A percentile compares a stretch with the other conserved stretches of the same genome.
These are phyloP conservation scores for Piscicola geometra DNA, from an alignment of 2,888 invertebrate species.

Conservation along the genomic window DNA sequence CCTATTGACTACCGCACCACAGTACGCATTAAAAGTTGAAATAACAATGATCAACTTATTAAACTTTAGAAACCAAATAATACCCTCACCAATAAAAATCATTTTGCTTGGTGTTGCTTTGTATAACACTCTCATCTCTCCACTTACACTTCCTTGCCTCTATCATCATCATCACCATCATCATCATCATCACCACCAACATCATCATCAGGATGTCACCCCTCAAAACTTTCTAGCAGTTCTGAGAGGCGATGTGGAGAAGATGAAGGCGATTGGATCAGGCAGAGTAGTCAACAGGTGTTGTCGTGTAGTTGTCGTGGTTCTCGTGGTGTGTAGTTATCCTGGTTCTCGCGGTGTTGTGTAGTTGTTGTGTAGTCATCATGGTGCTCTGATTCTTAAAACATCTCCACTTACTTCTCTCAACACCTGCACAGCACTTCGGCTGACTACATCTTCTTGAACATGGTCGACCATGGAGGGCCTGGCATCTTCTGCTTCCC, in stretches of 20 bases:
- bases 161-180: no score
- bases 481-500: slow-evolving; percentile 62
- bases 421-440: slow-evolving; percentile 54
- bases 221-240: slow-evolving; percentile 62
- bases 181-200: neutral
- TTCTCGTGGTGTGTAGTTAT: no score
- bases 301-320: neutral
- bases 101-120: neutral
- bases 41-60: no score
- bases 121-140: neutral
- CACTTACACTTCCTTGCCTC: neutral
- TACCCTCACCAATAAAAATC: no score
- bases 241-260: slow-evolving; percentile 59
- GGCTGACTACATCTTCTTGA: slow-evolving; percentile 63
- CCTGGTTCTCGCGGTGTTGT: no score
- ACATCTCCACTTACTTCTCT: no score
- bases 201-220: slow-evolving; percentile 57
- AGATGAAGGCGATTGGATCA: slow-evolving; percentile 58
- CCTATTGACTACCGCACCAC: slow-evolving; percentile 61
- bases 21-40: no score
- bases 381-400: no score
- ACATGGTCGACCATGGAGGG: slow-evolving; percentile 64
- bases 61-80: no score
- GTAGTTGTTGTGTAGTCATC: no score
- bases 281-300: slow-evolving; percentile 57